Conservation (phyloP, 2,888 invertebrate species). For the Gonocerus acuteangulatus region DNA sequence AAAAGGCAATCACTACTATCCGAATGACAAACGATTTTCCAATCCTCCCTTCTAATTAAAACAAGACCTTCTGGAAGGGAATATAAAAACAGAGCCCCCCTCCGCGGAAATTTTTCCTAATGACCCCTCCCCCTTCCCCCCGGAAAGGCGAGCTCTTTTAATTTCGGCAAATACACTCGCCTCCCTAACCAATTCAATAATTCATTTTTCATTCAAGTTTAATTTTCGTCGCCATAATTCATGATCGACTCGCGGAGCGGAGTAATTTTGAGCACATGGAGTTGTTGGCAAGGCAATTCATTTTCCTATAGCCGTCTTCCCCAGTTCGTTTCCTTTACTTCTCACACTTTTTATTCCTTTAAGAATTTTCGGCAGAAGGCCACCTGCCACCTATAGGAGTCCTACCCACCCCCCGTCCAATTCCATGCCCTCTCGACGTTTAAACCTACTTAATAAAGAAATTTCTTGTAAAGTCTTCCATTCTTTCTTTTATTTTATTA, state of each 20-base stretch:
- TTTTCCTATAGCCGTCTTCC: conserved; percentile 26
- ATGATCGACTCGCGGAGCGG: conserved; percentile 28
- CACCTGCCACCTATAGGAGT: conserved; percentile 16
- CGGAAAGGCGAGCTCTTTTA: conserved; percentile 32
- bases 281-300: conserved; percentile 34
- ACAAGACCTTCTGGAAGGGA: not conserved
- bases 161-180: conserved; percentile 36
- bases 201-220: conserved; percentile 39
- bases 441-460: conserved; percentile 15
- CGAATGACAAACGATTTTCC: conserved; percentile 8
- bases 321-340: not conserved
- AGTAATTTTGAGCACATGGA: conserved; percentile 33
- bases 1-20: too few relatives aligned
- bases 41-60: conserved; percentile 1
- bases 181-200: conserved; percentile 35
- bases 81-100: not conserved
- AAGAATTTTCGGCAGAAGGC: not conserved
- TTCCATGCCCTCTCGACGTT: conserved; percentile 1
- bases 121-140: too few relatives aligned
- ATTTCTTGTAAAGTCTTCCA: not conserved
- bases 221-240: conserved; percentile 38
- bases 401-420: not conserved
- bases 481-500: not conserved
- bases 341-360: not conserved
- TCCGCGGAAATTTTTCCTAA: too few relatives aligned